Evolutionary conservation across 1,140 invertebrate species (phyloP), one percentile per base, ranked within the genome.

Genomic region (Protaetia brevitarsis): DNA sequence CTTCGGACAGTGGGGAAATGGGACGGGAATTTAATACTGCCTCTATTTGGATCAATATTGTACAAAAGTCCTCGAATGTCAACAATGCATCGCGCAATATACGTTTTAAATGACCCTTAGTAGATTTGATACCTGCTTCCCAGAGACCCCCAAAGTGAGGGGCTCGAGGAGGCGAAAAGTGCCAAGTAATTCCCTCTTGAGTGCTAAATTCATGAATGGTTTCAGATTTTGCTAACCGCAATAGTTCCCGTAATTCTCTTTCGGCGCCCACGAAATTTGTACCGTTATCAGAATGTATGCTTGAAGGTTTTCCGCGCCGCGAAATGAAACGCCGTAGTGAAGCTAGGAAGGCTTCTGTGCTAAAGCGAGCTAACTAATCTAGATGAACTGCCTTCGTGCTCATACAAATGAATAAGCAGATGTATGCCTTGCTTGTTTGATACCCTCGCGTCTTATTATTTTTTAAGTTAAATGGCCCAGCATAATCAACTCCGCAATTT

Each of bases 321-420:
- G 34, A 36, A 2, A 10, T 10, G 16, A 36, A 36, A 36, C 8
- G 2, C 16, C 34, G 34, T 10, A 36, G 69, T 2, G 76, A 70
- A 4, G 72, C 71, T 2, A 80, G 29, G 65, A 81, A 80, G 0
- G 64, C 69, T 4, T 72, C 58, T 0, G 75, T 75, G 0, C 66
- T 63, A 13, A 79, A 68, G 16, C 71, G 69, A 8, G 66, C 63
- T 0, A 74, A 72, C 0, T 72, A 2, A 30, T 81, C 78, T 0
- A 81, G 11, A 66, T 81, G 79, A 0, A 81, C 66, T 0, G 78
- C 78, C 30, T 66, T 69, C 0, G 60, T 68, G 0, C 65, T 34
- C 6, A 75, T 30, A 36, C 72, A 75, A 2, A 72, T 66, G 59
- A 75, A 75, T 16, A 73, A 2, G 1, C 63, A 37, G n/a, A 65